These are phyloP conservation scores for Hypomesus transpacificus DNA, from an alignment of 2,113 vertebrate genomes.

Conservation along the genomic window DNA sequence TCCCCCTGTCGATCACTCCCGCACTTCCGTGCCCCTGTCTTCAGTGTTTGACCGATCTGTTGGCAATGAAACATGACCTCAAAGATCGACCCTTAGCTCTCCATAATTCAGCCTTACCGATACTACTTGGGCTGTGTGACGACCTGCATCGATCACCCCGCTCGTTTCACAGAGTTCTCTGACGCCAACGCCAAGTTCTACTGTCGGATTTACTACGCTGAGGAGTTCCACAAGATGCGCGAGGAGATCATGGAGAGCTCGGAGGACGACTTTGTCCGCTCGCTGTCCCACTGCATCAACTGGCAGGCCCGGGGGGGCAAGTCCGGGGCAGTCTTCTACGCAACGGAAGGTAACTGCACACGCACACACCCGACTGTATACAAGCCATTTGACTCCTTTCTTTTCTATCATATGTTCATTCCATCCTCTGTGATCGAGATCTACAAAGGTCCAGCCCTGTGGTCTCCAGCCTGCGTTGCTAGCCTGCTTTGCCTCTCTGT, in stretches of 20 bases:
- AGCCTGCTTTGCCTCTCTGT: not conserved
- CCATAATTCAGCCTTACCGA: not conserved
- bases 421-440: too few relatives aligned
- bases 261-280: constrained; percentile 92
- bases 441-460: not conserved
- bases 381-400: too few relatives aligned
- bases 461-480: not conserved
- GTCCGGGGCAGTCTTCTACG: constrained; percentile 95
- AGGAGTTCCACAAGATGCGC: constrained; percentile 95
- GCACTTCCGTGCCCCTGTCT: too few relatives aligned
- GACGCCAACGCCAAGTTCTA: constrained; percentile 97
- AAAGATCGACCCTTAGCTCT: not conserved
- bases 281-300: constrained; percentile 92
- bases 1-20: too few relatives aligned
- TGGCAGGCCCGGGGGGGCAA: constrained; percentile 98
- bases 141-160: too few relatives aligned
- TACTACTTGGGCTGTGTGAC: too few relatives aligned
- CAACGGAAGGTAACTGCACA: constrained; percentile 81
- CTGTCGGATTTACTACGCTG: constrained; percentile 94
- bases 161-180: constrained; percentile 83
- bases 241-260: constrained; percentile 91
- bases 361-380: too few relatives aligned
- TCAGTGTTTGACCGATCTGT: too few relatives aligned
- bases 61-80: too few relatives aligned
- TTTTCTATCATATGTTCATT: too few relatives aligned